phyloP scores from a whole-genome alignment of 2,888 invertebrate species.

The Aphodius sticticus region DNA sequence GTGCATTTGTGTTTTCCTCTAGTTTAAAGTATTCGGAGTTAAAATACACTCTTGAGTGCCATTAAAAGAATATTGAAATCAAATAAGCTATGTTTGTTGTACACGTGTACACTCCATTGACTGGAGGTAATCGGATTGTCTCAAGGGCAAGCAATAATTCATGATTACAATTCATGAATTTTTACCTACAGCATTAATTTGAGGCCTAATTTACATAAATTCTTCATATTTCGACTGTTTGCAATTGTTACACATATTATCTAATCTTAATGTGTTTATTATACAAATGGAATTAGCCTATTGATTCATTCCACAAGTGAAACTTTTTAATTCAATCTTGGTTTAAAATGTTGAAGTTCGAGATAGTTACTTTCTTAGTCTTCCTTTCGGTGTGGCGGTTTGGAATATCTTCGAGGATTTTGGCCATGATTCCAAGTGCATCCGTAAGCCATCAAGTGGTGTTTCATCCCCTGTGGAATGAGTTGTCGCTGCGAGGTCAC shows the following conservation, averaged over 20 bases:
- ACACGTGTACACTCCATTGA: not conserved
- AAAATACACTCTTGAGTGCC: no score
- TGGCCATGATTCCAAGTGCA: conserved; percentile 45
- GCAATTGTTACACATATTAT: not conserved
- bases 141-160: no score
- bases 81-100: not conserved
- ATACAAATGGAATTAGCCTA: not conserved
- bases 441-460: conserved; percentile 63
- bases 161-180: no score
- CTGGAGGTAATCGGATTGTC: not conserved
- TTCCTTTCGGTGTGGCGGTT: not conserved
- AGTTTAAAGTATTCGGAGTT: no score
- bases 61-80: no score
- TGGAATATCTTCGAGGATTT: not conserved
- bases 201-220: no score
- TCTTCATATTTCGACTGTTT: no score
- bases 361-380: not conserved
- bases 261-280: not conserved
- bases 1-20: no score
- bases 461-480: conserved; percentile 59
- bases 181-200: no score
- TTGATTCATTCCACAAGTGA: not conserved
- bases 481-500: conserved; percentile 61
- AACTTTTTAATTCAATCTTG: not conserved
- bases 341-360: not conserved